These are phyloP conservation scores for Spisula subtruncata DNA, from an alignment of 2,888 invertebrate species.

Conservation along the genomic window DNA sequence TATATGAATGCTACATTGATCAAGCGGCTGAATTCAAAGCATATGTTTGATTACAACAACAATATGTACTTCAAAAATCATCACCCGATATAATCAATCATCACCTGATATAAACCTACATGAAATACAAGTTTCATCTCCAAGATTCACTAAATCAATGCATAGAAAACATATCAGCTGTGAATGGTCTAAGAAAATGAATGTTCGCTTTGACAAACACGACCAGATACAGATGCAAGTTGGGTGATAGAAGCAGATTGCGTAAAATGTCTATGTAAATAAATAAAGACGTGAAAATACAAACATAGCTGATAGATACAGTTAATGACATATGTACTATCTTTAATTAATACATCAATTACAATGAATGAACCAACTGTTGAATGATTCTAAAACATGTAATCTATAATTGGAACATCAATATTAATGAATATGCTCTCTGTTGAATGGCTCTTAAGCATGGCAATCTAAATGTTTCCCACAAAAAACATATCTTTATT, in stretches of 20 bases:
- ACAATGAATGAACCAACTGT: background rate
- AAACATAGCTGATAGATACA: background rate
- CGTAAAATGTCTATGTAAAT: background rate
- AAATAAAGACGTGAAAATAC: background rate
- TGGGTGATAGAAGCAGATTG: background rate
- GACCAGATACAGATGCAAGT: background rate
- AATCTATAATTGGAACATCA: background rate
- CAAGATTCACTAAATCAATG: no score
- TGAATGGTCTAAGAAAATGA: background rate
- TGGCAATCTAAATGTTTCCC: background rate
- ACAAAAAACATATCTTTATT: background rate
- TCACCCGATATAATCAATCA: no score
- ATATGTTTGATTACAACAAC: no score
- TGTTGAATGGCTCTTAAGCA: background rate
- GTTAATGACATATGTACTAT: background rate
- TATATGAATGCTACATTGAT: no score
- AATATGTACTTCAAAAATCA: no score
- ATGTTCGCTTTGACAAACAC: background rate
- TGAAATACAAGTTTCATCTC: no score
- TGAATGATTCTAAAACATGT: background rate
- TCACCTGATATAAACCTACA: no score
- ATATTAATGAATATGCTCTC: background rate
- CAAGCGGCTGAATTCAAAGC: no score
- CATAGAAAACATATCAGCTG: no score
- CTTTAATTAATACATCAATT: background rate